phyloP scores from a whole-genome alignment of 1,140 invertebrate genomes.

The Xylocopa sonorina region DNA sequence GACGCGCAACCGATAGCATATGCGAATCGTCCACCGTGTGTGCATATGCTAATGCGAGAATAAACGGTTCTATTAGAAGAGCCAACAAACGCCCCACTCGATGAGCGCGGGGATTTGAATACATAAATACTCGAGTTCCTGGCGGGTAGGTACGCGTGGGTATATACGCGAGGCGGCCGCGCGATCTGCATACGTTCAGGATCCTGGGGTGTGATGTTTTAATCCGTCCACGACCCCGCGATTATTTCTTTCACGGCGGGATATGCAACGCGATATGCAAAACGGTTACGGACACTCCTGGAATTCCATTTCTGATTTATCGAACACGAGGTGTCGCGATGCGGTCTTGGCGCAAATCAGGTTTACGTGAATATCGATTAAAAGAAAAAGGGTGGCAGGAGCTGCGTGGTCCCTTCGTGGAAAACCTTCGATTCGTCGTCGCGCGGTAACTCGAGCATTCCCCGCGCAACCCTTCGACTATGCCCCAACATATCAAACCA shows the following conservation, averaged over 20 bases:
- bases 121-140: slow-evolving; percentile 77
- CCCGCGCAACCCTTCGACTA: slow-evolving; percentile 37
- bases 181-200: slow-evolving; percentile 74
- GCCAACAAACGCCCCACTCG: slow-evolving; percentile 77
- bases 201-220: slow-evolving; percentile 73
- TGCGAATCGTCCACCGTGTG: slow-evolving; percentile 59
- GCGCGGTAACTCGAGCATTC: slow-evolving; percentile 53
- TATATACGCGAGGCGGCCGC: slow-evolving; percentile 57
- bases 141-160: slow-evolving; percentile 69
- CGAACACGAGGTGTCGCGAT: no score
- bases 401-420: not conserved
- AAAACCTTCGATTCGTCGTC: slow-evolving; percentile 53
- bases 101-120: slow-evolving; percentile 80
- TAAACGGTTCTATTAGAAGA: slow-evolving; percentile 80
- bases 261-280: not conserved
- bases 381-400: not conserved
- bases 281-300: not conserved
- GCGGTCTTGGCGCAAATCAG: not conserved
- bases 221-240: slow-evolving; percentile 61
- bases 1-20: slow-evolving; percentile 49
- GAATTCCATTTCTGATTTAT: not conserved
- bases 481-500: slow-evolving; percentile 53
- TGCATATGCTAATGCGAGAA: slow-evolving; percentile 80
- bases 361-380: not conserved
- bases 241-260: slow-evolving; percentile 53